Conservation (phyloP, 2,888 invertebrate species). For the Penaeus monodon region DNA sequence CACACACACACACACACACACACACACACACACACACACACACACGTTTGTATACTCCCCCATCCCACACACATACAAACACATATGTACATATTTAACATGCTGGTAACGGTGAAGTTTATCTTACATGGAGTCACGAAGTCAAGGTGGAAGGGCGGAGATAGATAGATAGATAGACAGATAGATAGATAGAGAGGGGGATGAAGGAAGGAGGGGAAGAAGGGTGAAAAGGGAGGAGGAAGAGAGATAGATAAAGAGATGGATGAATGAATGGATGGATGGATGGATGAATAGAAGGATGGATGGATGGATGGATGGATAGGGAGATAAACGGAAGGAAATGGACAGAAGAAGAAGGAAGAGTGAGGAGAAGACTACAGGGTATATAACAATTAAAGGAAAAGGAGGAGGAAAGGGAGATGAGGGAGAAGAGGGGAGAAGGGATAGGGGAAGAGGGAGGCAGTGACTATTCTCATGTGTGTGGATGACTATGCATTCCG, state of each 20-base stretch:
- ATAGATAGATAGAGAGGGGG: no score
- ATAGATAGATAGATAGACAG: no score
- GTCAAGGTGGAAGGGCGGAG: no score
- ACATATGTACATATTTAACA: background rate
- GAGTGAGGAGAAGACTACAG: background rate
- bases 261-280: background rate
- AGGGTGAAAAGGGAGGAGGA: no score
- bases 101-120: no score
- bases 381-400: background rate
- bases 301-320: background rate
- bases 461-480: background rate
- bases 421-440: background rate
- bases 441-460: background rate
- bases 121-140: no score
- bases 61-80: background rate
- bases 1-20: constrained; percentile 8
- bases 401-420: background rate
- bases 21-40: background rate
- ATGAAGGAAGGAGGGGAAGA: no score
- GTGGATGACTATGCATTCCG: background rate
- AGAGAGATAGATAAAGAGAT: background rate
- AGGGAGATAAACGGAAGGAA: background rate
- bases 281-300: background rate
- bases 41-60: background rate
- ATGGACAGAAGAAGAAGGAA: background rate